Evolutionary conservation across 2,797 vertebrate genomes (phyloP), one percentile per base, ranked within the genome.

Genomic region (Gastrophryne carolinensis): DNA sequence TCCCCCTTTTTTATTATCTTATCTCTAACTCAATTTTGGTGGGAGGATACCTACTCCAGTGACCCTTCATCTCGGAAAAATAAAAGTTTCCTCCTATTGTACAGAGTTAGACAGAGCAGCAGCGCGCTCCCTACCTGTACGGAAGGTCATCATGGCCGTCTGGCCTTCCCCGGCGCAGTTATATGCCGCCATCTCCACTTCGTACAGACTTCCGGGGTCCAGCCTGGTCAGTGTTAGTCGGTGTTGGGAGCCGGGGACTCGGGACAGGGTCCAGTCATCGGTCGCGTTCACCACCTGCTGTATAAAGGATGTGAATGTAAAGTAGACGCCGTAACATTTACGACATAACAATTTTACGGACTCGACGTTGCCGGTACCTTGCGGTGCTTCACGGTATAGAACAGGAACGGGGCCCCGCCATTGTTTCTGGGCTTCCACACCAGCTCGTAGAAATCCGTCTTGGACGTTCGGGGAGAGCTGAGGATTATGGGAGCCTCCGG

Each of bases 71-170:
- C n/a, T n/a, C n/a, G n/a, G n/a, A n/a, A n/a, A n/a, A n/a, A n/a
- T n/a, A n/a, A n/a, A n/a, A n/a, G n/a, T n/a, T n/a, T n/a, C n/a
- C n/a, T n/a, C n/a, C n/a, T n/a, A n/a, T n/a, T n/a, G n/a, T n/a
- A n/a, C n/a, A n/a, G n/a, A n/a, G n/a, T n/a, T n/a, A n/a, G n/a
- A n/a, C n/a, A n/a, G n/a, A n/a, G n/a, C n/a, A n/a, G n/a, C n/a
- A n/a, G n/a, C n/a, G 39, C 11, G 1, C 89, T 88, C 83, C 87
- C 91, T 92, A 85, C 96, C 95, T 0, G 97, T 98, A 80, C 97
- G 92, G 88, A 99, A 99, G 78, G 97, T 98, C 91, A 98, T 96
- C 97, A 99, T 99, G 63, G 97, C 96, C 0, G 95, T 96, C 84
- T 98, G 97, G 44, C 97, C 96, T 75, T 97, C 82, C 1, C 97